These are phyloP conservation scores for Tinea semifulvella DNA, from an alignment of 2,888 invertebrate genomes.

Conservation along the genomic window DNA sequence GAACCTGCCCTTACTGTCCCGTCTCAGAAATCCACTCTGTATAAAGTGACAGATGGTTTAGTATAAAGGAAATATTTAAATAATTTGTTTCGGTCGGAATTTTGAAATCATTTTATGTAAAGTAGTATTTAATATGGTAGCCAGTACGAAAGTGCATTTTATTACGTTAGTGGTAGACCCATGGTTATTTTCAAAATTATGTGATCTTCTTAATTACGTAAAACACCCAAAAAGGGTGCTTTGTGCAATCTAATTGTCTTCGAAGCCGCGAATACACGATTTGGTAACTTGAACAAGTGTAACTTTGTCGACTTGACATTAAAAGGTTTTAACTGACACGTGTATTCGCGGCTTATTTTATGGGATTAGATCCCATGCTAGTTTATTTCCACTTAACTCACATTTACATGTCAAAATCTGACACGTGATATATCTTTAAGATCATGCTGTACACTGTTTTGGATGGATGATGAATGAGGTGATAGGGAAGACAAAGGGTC, in stretches of 20 bases:
- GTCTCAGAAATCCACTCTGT: slow-evolving; percentile 19
- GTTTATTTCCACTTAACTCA: slow-evolving; percentile 1
- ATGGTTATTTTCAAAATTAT: background rate
- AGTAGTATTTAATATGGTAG: background rate
- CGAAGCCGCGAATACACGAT: background rate
- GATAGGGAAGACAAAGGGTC: no score
- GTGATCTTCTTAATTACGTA: slow-evolving; percentile 10
- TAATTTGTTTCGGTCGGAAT: no score
- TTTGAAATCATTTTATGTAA: no score
- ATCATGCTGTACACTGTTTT: no score
- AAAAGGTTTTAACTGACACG: background rate
- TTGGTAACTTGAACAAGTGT: no score
- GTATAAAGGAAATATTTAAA: no score
- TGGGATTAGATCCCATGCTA: slow-evolving; percentile 3
- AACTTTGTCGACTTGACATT: no score
- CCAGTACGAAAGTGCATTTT: slow-evolving; percentile 11
- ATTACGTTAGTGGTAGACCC: background rate
- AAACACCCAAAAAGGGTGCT: slow-evolving; percentile 2
- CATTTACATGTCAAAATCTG: no score
- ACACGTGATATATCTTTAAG: no score
- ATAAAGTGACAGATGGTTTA: no score
- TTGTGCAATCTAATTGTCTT: slow-evolving; percentile 8
- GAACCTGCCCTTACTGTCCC: no score
- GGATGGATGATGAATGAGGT: no score
- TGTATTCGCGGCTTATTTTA: background rate